Base-by-base conservation (phyloP, 1,140 invertebrate genomes). In the Drosophila pandora region DNA sequence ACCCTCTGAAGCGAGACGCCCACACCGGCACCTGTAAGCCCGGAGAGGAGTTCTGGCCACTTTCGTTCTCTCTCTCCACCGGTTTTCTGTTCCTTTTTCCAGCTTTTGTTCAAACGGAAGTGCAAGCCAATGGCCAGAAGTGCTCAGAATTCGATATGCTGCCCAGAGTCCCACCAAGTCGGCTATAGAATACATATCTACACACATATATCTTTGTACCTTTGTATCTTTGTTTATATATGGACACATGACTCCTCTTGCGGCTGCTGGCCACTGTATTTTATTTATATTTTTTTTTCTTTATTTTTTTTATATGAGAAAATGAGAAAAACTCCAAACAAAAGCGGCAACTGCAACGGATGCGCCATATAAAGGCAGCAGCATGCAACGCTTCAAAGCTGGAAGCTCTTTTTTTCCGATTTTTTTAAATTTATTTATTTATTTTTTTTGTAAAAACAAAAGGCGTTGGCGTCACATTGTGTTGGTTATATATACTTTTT, bases 111-210 rank as follows among this genome's bases (percentile, higher is more conserved):
- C 25, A 65, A 87, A 65, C 82, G 82, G 82, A 87, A 87, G 82
- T 87, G 74, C 82, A 62, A 87, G 75, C 83, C 75, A 88, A 69
- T 87, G 82, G 53, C 74, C 83, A 88, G 64, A 87, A 87, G 76
- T 78, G 78, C 59, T 17, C 62, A 85, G 64, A 87, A 85, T 68
- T 78, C 71, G 73, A 84, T 85, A 84, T 76, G 59, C 47, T 41
- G 21, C 6, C 17, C 9, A 9, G 43, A 22, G 43, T 17, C 17
- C 7, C 6, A 22, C 7, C 6, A 22, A 47, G 43, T 47, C 21
- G 21, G 43, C 43, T 22, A 47, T 10, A 22, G 21, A 47, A 10
- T 37, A 17, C 13, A 43, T 43, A 21, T 5, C 1, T 43, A 43
- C 9, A 2, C 2, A 32, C 2, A 32, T 41, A 41, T 43, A 32